Conservation (phyloP, 2,797 vertebrate species). For the Sitta carolinensis region DNA sequence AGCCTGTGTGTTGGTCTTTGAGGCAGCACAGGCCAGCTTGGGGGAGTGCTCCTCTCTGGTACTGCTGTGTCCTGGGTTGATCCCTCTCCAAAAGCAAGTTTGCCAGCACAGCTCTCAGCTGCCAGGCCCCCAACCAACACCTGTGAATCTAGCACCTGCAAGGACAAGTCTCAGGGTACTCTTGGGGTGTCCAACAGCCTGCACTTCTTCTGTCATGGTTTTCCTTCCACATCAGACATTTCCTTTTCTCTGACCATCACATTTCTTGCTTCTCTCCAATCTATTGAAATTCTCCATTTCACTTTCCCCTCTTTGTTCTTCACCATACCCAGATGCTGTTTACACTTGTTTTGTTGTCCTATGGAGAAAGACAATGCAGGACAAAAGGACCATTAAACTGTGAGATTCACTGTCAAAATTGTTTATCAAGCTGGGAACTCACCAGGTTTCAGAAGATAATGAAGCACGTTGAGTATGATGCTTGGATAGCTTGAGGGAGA, state of each 20-base stretch:
- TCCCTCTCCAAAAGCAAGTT: not conserved
- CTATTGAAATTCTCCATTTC: not conserved
- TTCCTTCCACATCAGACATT: not conserved
- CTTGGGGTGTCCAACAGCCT: not conserved
- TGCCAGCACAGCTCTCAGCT: not conserved
- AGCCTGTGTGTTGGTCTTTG: not conserved
- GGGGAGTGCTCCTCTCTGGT: not conserved
- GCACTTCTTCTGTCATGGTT: not conserved
- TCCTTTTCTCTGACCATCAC: not conserved
- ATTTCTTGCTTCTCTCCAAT: not conserved
- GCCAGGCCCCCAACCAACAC: not conserved
- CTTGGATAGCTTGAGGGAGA: not conserved
- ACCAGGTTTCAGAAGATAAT: not conserved
- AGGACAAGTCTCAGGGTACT: not conserved
- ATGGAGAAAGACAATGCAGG: not conserved
- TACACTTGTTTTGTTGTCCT: not conserved
- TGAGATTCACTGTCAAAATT: not conserved
- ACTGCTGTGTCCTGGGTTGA: not conserved
- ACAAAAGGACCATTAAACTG: not conserved
- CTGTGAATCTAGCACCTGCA: not conserved
- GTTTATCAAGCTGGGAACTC: not conserved
- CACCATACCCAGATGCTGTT: not conserved
- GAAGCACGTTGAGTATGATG: not conserved
- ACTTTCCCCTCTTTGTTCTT: not conserved
- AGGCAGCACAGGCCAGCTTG: rapidly evolving